phyloP scores from a whole-genome alignment of 1,140 invertebrate genomes.

The Anastrepha ludens region DNA sequence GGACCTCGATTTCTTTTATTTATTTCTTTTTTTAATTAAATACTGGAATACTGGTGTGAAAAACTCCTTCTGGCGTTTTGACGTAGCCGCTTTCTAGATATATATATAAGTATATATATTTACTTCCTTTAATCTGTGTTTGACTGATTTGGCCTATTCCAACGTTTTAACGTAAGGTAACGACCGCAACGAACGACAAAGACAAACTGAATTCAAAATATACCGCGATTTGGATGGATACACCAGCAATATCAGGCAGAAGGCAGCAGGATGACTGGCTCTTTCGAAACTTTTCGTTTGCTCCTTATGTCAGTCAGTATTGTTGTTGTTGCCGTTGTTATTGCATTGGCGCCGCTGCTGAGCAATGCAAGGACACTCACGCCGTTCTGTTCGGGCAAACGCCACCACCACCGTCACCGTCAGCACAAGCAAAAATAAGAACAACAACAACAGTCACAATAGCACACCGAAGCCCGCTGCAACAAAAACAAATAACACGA shows the following conservation, averaged over 20 bases:
- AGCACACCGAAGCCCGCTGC: not conserved
- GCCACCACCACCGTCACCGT: not conserved
- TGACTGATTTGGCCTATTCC: not conserved
- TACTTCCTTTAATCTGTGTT: not conserved
- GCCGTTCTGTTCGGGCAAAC: not conserved
- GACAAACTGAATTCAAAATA: constrained; percentile 63
- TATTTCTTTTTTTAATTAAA: not conserved
- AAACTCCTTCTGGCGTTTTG: not conserved
- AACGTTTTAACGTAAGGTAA: constrained; percentile 59
- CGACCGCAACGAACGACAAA: constrained; percentile 70
- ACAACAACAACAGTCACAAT: not conserved
- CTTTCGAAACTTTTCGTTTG: not conserved
- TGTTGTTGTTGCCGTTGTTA: not conserved
- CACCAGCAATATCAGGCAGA: constrained; percentile 40
- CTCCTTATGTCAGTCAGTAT: not conserved
- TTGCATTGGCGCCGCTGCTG: constrained; percentile 23
- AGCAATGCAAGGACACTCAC: constrained; percentile 50
- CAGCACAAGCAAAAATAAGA: not conserved
- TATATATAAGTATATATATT: not conserved
- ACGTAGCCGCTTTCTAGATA: not conserved
- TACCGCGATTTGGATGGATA: constrained; percentile 37
- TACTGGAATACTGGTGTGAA: not conserved
- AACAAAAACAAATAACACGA: not conserved
- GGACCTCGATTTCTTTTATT: not conserved
- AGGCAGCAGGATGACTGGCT: constrained; percentile 26